These are phyloP conservation scores for Philopedon plagiatum DNA, from an alignment of 2,888 invertebrate species.

Conservation along the genomic window DNA sequence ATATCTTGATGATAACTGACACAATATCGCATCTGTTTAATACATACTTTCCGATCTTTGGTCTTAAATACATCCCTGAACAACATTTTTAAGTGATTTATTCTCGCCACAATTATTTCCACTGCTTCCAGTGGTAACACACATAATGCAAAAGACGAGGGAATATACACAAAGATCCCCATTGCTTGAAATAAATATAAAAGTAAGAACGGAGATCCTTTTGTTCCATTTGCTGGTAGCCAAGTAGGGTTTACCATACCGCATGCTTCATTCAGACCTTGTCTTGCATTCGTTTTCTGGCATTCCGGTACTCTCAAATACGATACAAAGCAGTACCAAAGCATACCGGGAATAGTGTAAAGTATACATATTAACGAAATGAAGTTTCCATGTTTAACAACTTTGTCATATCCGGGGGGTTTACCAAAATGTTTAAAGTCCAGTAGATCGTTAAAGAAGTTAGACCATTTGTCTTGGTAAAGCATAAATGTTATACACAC, in stretches of 20 bases:
- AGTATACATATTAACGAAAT: constrained; percentile 18
- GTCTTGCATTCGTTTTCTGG: constrained; percentile 32
- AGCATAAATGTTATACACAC: constrained; percentile 23
- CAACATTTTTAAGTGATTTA: constrained; percentile 44
- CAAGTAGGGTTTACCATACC: constrained; percentile 48
- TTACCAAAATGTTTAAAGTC: constrained; percentile 42
- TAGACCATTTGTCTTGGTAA: constrained; percentile 35
- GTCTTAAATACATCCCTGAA: constrained; percentile 31
- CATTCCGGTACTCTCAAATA: constrained; percentile 40
- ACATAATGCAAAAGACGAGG: constrained; percentile 24
- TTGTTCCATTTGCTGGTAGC: constrained; percentile 36
- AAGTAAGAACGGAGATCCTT: neutral
- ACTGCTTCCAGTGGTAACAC: constrained; percentile 41
- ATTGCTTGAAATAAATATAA: constrained; percentile 29
- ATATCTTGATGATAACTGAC: constrained; percentile 50
- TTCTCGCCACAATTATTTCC: constrained; percentile 39
- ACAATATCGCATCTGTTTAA: constrained; percentile 26
- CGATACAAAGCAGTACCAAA: constrained; percentile 34
- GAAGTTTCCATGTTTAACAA: constrained; percentile 29
- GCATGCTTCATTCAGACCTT: constrained; percentile 43
- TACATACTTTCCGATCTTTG: constrained; percentile 20
- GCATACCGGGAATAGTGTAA: constrained; percentile 36
- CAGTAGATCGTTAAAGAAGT: constrained; percentile 31
- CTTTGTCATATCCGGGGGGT: constrained; percentile 36
- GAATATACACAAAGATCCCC: constrained; percentile 31